Evolutionary conservation across 1,140 invertebrate species (phyloP).

Genomic region (Listronotus bonariensis): DNA sequence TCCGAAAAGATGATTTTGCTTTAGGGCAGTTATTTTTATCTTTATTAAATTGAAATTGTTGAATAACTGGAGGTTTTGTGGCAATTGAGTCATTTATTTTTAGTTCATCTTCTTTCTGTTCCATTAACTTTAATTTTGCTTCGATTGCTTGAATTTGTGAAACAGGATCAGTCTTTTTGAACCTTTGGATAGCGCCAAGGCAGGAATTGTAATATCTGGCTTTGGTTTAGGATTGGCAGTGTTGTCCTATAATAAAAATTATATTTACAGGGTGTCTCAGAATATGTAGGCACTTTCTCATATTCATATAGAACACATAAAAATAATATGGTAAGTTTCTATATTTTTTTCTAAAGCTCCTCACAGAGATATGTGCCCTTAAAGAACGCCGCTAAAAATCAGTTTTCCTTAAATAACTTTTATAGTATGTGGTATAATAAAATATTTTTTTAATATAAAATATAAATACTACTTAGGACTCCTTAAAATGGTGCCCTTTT

Average conservation of each 20-base stretch:
- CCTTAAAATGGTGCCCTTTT: no score
- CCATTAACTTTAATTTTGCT: constrained; percentile 82
- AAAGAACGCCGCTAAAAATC: no score
- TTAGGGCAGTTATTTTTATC: constrained; percentile 5
- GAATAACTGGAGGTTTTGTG: constrained; percentile 67
- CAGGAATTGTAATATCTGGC: constrained; percentile 74
- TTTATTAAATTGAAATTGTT: constrained; percentile 64
- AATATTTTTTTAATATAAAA: no score
- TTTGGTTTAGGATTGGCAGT: constrained; percentile 67
- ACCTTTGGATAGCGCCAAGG: constrained; percentile 71
- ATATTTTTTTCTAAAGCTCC: no score
- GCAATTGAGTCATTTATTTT: constrained; percentile 71
- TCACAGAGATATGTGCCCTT: no score
- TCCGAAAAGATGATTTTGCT: background rate
- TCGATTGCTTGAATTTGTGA: constrained; percentile 86
- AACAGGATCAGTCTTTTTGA: constrained; percentile 72
- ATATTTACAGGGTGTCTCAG: no score
- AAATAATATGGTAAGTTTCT: no score
- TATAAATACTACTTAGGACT: no score
- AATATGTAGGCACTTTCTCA: no score
- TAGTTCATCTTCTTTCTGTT: constrained; percentile 72
- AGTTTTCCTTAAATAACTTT: no score
- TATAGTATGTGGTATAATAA: no score
- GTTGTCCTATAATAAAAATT: constrained; percentile 61
- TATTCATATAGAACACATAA: no score